A percentile compares a stretch with the other conserved stretches of the same genome.
Conservation (phyloP, 1,140 invertebrate species). For the Lepidurus packardi region DNA sequence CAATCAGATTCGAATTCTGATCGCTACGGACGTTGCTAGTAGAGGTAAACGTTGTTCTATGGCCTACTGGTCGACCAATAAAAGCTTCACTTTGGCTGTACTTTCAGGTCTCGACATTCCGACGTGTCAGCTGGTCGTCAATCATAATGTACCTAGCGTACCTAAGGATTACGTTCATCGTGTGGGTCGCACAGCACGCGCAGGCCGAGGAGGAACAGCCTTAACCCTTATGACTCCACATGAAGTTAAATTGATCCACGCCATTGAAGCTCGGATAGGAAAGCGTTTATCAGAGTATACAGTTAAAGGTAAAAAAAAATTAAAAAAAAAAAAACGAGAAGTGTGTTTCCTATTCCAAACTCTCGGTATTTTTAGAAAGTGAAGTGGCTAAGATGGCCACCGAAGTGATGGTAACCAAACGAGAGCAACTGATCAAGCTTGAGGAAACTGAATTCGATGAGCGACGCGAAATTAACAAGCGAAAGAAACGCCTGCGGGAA, state of each 20-base stretch:
- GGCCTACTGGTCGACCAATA: not conserved
- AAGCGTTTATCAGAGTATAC: conserved; percentile 78
- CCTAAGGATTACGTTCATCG: conserved; percentile 94
- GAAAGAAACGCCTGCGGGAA: conserved; percentile 76
- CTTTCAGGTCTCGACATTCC: conserved; percentile 66
- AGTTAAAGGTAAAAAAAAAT: conserved; percentile 62
- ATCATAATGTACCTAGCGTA: conserved; percentile 82
- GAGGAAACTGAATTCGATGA: conserved; percentile 90
- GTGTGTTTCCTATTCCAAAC: not conserved
- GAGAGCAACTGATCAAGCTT: conserved; percentile 84
- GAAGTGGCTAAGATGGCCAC: conserved; percentile 80
- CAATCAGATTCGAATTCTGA: conserved; percentile 73
- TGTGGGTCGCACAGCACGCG: conserved; percentile 91
- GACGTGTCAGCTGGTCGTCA: conserved; percentile 85
- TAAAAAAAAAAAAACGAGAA: conserved; percentile 33
- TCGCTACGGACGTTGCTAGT: conserved; percentile 95
- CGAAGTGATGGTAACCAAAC: conserved; percentile 80
- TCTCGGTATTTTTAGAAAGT: conserved; percentile 56
- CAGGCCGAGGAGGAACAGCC: conserved; percentile 75
- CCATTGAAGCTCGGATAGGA: conserved; percentile 78
- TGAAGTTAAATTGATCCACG: conserved; percentile 78
- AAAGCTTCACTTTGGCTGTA: not conserved
- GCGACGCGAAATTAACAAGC: conserved; percentile 75
- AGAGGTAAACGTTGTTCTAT: conserved; percentile 55
- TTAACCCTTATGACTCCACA: conserved; percentile 87